Conservation (phyloP, 1,140 invertebrate species). For the Parasteatoda tepidariorum region DNA sequence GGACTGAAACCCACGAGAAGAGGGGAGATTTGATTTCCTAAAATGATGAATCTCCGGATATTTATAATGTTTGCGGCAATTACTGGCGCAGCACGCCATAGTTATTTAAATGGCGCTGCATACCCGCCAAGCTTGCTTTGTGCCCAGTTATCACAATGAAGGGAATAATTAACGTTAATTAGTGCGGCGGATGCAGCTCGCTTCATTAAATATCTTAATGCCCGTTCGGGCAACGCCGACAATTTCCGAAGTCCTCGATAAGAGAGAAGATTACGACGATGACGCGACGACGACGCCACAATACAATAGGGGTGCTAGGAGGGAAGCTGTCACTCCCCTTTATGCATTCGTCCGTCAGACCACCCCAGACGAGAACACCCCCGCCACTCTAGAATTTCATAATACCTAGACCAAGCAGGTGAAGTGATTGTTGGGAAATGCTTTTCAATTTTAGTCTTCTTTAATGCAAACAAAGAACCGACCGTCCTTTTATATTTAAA, state of each 20-base stretch:
- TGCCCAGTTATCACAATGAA: slow-evolving; percentile 51
- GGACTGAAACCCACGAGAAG: not conserved
- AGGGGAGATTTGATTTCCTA: slow-evolving; percentile 48
- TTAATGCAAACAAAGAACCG: not conserved
- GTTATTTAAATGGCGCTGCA: slow-evolving; percentile 45
- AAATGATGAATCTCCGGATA: slow-evolving; percentile 57
- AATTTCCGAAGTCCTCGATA: slow-evolving; percentile 55
- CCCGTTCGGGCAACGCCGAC: slow-evolving; percentile 26
- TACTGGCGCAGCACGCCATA: slow-evolving; percentile 45
- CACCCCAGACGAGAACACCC: not conserved
- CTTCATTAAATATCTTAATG: slow-evolving; percentile 58
- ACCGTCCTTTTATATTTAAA: slow-evolving; percentile 42
- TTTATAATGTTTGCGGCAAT: slow-evolving; percentile 58
- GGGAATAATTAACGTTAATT: slow-evolving; percentile 58
- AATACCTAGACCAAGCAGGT: not conserved
- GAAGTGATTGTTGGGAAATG: not conserved
- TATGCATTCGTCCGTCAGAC: slow-evolving; percentile 22
- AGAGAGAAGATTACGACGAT: slow-evolving; percentile 47
- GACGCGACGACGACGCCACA: slow-evolving; percentile 13
- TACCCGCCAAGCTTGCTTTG: slow-evolving; percentile 3
- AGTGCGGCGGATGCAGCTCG: slow-evolving; percentile 43
- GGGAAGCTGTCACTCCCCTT: slow-evolving; percentile 19
- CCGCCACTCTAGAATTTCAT: slow-evolving; percentile 6
- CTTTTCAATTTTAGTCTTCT: slow-evolving; percentile 9
- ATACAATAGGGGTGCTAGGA: not conserved